These are phyloP conservation scores for Aulostomus chinensis DNA, from an alignment of 2,797 vertebrate species.

Conservation along the genomic window DNA sequence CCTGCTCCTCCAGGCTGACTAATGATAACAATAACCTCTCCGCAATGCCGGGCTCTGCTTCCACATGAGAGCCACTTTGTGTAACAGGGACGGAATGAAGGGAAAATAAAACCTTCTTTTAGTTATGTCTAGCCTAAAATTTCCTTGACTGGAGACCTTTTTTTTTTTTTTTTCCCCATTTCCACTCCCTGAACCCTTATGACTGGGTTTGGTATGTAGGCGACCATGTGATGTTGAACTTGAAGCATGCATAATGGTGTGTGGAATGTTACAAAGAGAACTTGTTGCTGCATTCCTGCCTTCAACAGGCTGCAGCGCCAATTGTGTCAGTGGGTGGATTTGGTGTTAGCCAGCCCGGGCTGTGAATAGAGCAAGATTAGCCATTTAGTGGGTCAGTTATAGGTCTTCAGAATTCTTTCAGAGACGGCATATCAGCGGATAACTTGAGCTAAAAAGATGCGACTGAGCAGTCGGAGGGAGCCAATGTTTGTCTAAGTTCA, in stretches of 20 bases:
- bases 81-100: neutral
- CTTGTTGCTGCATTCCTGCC: slow-evolving; percentile 77
- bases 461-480: slow-evolving; percentile 20
- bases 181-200: slow-evolving; percentile 17
- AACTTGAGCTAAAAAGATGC: neutral
- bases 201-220: slow-evolving; percentile 52
- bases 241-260: slow-evolving; percentile 57
- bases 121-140: slow-evolving; percentile 2
- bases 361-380: slow-evolving; percentile 68
- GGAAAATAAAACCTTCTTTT: neutral
- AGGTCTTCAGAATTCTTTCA: slow-evolving; percentile 39
- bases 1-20: slow-evolving; percentile 52
- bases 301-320: slow-evolving; percentile 71
- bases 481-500: slow-evolving; percentile 3
- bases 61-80: slow-evolving; percentile 34
- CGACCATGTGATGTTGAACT: slow-evolving; percentile 65
- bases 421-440: slow-evolving; percentile 19
- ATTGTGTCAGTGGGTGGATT: slow-evolving; percentile 77
- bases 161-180: neutral
- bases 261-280: slow-evolving; percentile 79
- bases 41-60: slow-evolving; percentile 2
- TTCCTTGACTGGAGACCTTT: slow-evolving; percentile 1
- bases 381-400: slow-evolving; percentile 46
- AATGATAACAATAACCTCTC: slow-evolving; percentile 43
- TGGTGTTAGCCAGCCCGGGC: slow-evolving; percentile 47